Conservation (phyloP, 2,113 vertebrate genomes). For the Pycnonotus jocosus region DNA sequence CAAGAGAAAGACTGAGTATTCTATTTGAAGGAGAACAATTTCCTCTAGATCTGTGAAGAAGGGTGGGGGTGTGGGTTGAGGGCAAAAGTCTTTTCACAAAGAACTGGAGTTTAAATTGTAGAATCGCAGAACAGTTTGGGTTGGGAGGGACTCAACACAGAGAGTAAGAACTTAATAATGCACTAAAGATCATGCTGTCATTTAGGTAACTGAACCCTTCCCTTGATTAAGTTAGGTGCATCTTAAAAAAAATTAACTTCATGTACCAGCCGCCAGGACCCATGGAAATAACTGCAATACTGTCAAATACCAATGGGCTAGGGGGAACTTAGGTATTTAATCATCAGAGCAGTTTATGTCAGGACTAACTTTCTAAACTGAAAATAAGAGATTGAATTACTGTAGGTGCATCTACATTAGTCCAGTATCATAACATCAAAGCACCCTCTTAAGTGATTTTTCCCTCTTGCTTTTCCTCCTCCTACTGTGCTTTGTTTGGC, state of each 20-base stretch:
- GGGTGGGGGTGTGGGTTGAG: fast-evolving
- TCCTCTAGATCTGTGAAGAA: not conserved
- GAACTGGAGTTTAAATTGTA: not conserved
- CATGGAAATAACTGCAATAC: not conserved
- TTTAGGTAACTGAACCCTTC: not conserved
- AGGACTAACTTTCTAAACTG: not conserved
- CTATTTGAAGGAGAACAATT: not conserved
- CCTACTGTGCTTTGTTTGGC: not conserved
- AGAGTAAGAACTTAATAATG: not conserved
- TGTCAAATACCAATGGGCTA: not conserved
- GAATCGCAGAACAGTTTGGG: not conserved
- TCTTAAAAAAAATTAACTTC: not conserved
- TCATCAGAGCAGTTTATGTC: not conserved
- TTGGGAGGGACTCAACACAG: not conserved
- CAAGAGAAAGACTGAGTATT: not conserved
- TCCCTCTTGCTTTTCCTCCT: not conserved
- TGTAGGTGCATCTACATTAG: not conserved
- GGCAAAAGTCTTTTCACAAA: not conserved
- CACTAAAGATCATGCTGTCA: not conserved
- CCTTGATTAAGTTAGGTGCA: not conserved
- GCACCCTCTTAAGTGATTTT: not conserved
- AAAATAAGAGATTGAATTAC: not conserved
- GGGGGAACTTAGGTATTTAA: not conserved
- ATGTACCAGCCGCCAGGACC: not conserved
- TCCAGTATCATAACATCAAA: not conserved